Evolutionary conservation across 2,797 vertebrate species (phyloP), one percentile per base, ranked within the genome.

Genomic region (Sparus aurata): DNA sequence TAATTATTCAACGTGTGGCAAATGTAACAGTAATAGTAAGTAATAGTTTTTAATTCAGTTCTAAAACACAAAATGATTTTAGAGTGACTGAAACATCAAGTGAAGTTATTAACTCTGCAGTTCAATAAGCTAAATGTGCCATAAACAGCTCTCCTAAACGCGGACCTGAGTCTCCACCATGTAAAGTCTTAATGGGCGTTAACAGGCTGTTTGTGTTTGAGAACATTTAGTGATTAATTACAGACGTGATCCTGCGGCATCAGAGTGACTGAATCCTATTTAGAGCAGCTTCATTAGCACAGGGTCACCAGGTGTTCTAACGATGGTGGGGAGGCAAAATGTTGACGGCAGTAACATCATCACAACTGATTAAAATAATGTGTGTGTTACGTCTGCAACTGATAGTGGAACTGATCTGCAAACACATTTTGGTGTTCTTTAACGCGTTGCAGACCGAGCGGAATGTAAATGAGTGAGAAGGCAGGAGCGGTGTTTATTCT

Each of bases 191-290:
- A 74, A 83, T 79, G 52, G 83, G n/a, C 69, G 65, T 75, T 78
- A 78, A 82, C 65, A 84, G 79, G 41, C 76, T 70, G 75, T 83
- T 83, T 86, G 73, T 73, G 69, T 84, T 85, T 73, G 55, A 72
- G 71, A 86, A 69, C 73, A 77, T 6, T 62, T 67, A 85, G 73
- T 79, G 84, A 88, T 91, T 87, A 88, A 91, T 87, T 83, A 79
- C 75, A 67, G 76, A 77, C 2, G 38, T 12, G 5, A 63, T 70
- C 71, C 64, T 66, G 49, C 2, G 2, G 73, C 84, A 79, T 90
- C 68, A 69, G 77, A 64, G 73, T 79, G 84, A 75, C 67, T 73
- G 69, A 84, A 80, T 88, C 82, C 87, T 78, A 83, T 87, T 87
- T 84, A 74, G 78, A 75, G 79, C 17, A 2, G 63, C 79, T 77